Base-by-base conservation (phyloP, 1,140 invertebrate genomes). In the Hycleus phaleratus region DNA sequence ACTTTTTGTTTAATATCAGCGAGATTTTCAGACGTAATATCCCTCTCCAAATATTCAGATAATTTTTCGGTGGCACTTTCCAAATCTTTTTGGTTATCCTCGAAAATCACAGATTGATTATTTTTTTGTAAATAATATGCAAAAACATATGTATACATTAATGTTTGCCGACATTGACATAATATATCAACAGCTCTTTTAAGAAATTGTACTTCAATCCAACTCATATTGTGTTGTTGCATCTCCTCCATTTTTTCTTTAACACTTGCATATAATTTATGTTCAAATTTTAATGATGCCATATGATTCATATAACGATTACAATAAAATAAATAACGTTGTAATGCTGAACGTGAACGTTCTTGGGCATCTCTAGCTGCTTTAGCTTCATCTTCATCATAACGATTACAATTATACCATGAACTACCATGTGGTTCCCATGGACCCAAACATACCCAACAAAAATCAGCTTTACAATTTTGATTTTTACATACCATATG, bases 111-210 rank as follows among this genome's bases (percentile, higher is more conserved):
- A 68, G 94, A 96, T 77, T 99, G 95, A 81, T 98, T 98, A 79
- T 96, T 98, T 80, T 95, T 96, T 71, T 86, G 85, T 68, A 98
- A 82, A 75, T 98, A 99, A 78, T 95, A 99, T 67, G 96, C 97
- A 83, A 99, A 99, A 51, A 97, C 95, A 75, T 98, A 98, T 51
- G 96, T 98, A 78, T 95, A 99, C 95, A 98, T 98, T 7, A 99
- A 80, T 18, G 95, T 98, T 76, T 97, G 94, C 56, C 96, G 81
- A 78, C 96, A 99, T 72, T 93, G 90, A 78, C 94, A 97, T 26
- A 99, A 81, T 73, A 98, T 95, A 78, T 98, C 95, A 48, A 98
- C 95, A 50, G 95, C 95, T 76, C 95, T 95, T 75, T 95, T 95
- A 60, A 97, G 78, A 77, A 97, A 97, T 82, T 97, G 94, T 46